These are phyloP conservation scores for Tribolium castaneum DNA, from an alignment of 1,140 invertebrate genomes.

Conservation along the genomic window DNA sequence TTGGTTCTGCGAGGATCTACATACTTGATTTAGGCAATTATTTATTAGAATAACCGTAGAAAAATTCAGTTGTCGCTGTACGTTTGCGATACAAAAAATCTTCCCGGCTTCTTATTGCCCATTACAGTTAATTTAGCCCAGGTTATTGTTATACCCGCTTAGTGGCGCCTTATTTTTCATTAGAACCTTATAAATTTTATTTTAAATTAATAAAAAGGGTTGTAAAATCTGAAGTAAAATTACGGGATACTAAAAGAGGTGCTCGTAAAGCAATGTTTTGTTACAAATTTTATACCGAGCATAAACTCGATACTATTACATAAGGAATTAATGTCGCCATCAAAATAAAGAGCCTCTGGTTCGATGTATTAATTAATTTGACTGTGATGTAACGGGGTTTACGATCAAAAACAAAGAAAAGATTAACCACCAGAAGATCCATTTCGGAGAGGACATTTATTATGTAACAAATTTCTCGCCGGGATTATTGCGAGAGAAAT, in stretches of 20 bases:
- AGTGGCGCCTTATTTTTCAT: not conserved
- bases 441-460: slow-evolving; percentile 9
- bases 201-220: not conserved
- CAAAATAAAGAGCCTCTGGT: not conserved
- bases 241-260: not conserved
- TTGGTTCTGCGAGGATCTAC: too few relatives aligned
- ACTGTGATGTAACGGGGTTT: not conserved
- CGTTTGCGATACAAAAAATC: too few relatives aligned
- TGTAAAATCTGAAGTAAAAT: not conserved
- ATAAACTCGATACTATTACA: not conserved
- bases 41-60: too few relatives aligned
- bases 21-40: too few relatives aligned
- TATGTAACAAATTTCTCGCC: slow-evolving; percentile 27
- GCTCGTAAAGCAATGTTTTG: not conserved
- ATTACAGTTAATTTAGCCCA: not conserved
- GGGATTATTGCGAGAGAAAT: slow-evolving; percentile 19
- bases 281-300: slow-evolving; percentile 13
- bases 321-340: not conserved
- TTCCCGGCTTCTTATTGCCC: not conserved
- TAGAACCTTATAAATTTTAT: not conserved
- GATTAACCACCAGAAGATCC: slow-evolving; percentile 5
- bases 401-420: not conserved
- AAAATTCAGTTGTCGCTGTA: too few relatives aligned
- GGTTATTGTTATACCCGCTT: not conserved
- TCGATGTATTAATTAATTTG: slow-evolving; percentile 27